Percentiles rank a stretch among this genome's conserved stretches.
phyloP scores from a whole-genome alignment of 2,888 invertebrate species.

The Eupithecia exiguata region DNA sequence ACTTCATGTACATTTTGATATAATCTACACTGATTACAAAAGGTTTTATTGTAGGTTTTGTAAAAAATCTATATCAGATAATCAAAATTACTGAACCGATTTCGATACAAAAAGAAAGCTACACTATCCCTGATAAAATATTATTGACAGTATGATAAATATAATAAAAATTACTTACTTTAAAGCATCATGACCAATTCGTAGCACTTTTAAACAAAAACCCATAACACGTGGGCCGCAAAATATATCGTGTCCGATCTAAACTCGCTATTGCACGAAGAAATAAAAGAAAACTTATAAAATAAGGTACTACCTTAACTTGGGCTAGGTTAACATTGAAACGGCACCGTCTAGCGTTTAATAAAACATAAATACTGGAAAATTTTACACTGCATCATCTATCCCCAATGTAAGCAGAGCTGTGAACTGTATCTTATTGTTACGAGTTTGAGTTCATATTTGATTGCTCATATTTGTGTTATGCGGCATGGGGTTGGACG shows the following conservation, averaged over 20 bases:
- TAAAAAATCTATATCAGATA: not conserved
- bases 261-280: slow-evolving; percentile 25
- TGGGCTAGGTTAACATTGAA: not conserved
- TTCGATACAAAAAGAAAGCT: not conserved
- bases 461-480: no score
- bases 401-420: not conserved
- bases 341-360: not conserved
- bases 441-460: no score
- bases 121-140: slow-evolving; percentile 7
- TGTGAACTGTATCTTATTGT: not conserved
- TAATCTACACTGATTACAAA: not conserved
- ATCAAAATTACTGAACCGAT: not conserved
- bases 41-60: not conserved
- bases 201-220: slow-evolving; percentile 11
- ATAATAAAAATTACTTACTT: slow-evolving; percentile 21
- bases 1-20: not conserved
- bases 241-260: slow-evolving; percentile 48
- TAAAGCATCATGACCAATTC: slow-evolving; percentile 8
- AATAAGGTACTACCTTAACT: not conserved
- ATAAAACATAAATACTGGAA: not conserved
- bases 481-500: no score
- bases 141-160: not conserved
- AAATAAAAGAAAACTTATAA: not conserved
- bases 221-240: slow-evolving; percentile 5
- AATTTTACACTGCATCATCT: not conserved